These are phyloP conservation scores for Melanotaenia maccullochi DNA, from an alignment of 2,797 vertebrate genomes.

Conservation along the genomic window DNA sequence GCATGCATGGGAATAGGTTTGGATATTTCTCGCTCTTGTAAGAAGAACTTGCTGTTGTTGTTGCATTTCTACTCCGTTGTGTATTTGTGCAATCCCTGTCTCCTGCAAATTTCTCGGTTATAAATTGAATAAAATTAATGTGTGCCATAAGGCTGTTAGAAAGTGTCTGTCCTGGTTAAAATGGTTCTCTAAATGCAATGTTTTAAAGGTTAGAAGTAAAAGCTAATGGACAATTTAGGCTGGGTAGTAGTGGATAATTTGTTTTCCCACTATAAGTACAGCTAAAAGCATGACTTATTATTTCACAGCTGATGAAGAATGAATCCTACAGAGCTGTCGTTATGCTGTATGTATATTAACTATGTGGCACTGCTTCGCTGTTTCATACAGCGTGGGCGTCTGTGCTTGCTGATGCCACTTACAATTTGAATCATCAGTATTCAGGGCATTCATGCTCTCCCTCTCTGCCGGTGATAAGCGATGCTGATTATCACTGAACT, in stretches of 20 bases:
- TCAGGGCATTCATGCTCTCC: conserved; percentile 58
- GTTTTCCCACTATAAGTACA: neutral
- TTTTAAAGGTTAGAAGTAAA: neutral
- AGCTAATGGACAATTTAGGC: neutral
- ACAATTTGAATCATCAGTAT: conserved; percentile 66
- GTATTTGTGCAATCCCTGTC: neutral
- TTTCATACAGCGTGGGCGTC: conserved; percentile 31
- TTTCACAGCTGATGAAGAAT: conserved; percentile 2
- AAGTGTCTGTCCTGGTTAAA: neutral
- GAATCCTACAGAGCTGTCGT: conserved; percentile 7
- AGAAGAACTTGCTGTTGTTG: neutral
- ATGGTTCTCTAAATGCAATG: neutral
- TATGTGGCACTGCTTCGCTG: conserved; percentile 16
- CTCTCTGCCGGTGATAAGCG: conserved; percentile 64
- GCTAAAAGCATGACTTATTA: neutral
- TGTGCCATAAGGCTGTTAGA: neutral
- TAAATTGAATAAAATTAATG: neutral
- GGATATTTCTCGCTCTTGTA: neutral
- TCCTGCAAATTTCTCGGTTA: neutral
- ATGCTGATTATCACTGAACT: conserved; percentile 69
- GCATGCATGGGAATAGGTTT: neutral
- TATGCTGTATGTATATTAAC: conserved; percentile 18
- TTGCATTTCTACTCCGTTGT: neutral
- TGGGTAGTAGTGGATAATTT: neutral
- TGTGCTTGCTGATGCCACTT: conserved; percentile 49